Evolutionary conservation across 1,140 invertebrate species (phyloP).

Genomic region (Eriosoma lanigerum): DNA sequence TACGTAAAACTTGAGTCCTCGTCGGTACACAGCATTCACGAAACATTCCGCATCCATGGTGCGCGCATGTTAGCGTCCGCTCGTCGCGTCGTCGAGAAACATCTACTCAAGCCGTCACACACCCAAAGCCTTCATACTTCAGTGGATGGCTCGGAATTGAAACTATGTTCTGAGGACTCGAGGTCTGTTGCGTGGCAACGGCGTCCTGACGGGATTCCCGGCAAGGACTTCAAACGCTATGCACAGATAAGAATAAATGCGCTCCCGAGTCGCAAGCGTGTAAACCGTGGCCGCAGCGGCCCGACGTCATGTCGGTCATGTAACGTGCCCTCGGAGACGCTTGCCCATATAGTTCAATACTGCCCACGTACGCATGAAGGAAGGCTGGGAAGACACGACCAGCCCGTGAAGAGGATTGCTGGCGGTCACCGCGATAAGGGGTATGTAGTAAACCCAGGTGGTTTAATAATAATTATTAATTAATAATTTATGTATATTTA

Average conservation of each 20-base stretch:
- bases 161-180: not conserved
- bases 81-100: too few species aligned
- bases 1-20: not conserved
- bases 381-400: not conserved
- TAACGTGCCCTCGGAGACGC: not conserved
- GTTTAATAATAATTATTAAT: too few species aligned
- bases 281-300: not conserved
- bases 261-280: not conserved
- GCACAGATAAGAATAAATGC: not conserved
- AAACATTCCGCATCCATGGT: not conserved
- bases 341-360: not conserved
- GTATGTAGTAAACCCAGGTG: too few species aligned
- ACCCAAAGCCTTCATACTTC: not conserved
- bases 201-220: not conserved
- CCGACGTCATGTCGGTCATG: not conserved
- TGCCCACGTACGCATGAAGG: not conserved
- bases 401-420: not conserved
- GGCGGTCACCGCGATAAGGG: not conserved
- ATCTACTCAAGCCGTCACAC: not conserved
- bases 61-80: accelerated
- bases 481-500: too few species aligned
- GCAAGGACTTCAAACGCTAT: not conserved
- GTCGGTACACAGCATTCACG: not conserved
- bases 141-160: not conserved
- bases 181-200: not conserved